These are phyloP conservation scores for Austrofundulus limnaeus DNA, from an alignment of 2,113 vertebrate genomes.

Conservation along the genomic window DNA sequence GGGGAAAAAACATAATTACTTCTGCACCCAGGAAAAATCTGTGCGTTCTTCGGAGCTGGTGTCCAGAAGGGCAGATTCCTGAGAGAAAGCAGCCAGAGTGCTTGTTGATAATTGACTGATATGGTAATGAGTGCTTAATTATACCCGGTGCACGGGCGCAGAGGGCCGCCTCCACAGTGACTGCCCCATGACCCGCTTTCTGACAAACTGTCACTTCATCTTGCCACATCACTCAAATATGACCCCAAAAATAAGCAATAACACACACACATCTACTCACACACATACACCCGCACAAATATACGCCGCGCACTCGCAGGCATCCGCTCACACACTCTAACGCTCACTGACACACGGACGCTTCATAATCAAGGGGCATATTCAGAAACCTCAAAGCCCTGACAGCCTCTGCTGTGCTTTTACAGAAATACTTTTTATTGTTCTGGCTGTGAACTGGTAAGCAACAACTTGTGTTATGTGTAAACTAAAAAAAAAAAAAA, in stretches of 20 bases:
- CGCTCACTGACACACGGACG: constrained; percentile 25
- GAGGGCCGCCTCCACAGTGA: constrained; percentile 66
- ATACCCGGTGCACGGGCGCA: constrained; percentile 64
- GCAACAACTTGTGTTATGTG: constrained; percentile 3
- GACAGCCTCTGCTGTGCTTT: constrained; percentile 5
- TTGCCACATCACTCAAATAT: constrained; percentile 74
- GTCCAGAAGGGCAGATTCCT: constrained; percentile 82
- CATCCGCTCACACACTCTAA: constrained; percentile 43
- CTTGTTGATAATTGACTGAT: constrained; percentile 78
- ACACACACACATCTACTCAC: constrained; percentile 30
- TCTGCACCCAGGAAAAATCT: constrained; percentile 66
- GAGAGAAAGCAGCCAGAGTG: constrained; percentile 79
- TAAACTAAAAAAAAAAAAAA: constrained; percentile 1
- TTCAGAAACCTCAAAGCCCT: constrained; percentile 24
- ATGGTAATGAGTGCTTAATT: constrained; percentile 83
- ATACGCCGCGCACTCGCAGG: constrained; percentile 31
- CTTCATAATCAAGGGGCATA: constrained; percentile 9
- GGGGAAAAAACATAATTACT: constrained; percentile 74
- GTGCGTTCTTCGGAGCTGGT: constrained; percentile 70
- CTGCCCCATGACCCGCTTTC: constrained; percentile 78
- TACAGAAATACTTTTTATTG: constrained; percentile 8
- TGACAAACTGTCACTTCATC: constrained; percentile 81
- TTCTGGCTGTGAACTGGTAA: background rate
- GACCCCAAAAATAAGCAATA: constrained; percentile 72
- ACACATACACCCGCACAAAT: constrained; percentile 14